Evolutionary conservation across 2,113 vertebrate genomes (phyloP).

Genomic region (Sylvia atricapilla): DNA sequence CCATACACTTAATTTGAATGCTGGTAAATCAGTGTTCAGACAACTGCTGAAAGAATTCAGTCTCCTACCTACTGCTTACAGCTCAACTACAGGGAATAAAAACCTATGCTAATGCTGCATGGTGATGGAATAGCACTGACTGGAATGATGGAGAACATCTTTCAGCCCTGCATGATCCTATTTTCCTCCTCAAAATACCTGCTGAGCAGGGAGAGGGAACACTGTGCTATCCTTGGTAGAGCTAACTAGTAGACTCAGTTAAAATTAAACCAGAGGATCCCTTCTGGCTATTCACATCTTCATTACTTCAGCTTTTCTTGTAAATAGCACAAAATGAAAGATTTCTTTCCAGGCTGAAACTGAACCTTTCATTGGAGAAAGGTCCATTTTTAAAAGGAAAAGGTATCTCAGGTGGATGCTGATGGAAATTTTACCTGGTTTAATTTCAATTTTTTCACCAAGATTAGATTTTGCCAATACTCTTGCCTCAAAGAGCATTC

Average conservation of each 20-base stretch:
- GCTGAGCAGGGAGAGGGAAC: background rate
- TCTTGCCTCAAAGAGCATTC: background rate
- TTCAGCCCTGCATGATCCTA: background rate
- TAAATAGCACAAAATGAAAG: background rate
- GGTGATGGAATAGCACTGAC: background rate
- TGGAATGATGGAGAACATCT: background rate
- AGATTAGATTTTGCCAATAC: background rate
- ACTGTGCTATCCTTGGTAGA: background rate
- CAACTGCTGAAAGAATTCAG: background rate
- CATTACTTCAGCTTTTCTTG: background rate
- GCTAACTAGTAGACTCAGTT: background rate
- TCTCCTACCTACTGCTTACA: background rate
- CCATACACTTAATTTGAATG: background rate
- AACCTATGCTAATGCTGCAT: background rate
- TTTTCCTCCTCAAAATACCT: background rate
- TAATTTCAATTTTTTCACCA: background rate
- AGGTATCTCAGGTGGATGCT: background rate
- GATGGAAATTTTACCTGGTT: background rate
- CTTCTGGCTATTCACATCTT: background rate
- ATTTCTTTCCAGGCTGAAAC: background rate
- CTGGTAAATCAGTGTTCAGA: background rate
- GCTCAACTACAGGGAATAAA: background rate
- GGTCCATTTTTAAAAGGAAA: background rate
- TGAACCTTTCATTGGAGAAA: background rate
- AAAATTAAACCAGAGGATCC: background rate